Conservation (phyloP, 1,140 invertebrate species). For the Chymomyza costata region DNA sequence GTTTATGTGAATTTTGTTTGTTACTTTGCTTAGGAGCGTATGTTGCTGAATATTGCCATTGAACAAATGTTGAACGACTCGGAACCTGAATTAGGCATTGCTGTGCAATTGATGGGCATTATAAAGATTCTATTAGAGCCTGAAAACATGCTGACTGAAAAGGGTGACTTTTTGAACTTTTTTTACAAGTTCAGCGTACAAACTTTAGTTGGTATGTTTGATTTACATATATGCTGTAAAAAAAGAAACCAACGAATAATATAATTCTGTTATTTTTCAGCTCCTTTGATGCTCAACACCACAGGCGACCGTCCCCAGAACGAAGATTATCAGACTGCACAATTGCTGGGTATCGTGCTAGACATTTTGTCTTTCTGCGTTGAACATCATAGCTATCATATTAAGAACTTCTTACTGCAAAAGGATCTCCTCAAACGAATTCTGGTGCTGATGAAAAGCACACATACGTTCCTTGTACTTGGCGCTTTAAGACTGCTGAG, state of each 20-base stretch:
- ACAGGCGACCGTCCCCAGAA: conserved; percentile 88
- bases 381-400: conserved; percentile 99
- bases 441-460: conserved; percentile 97
- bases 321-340: conserved; percentile 97
- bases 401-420: conserved; percentile 98
- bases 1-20: background rate
- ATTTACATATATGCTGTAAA: background rate
- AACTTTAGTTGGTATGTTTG: conserved; percentile 86
- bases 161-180: conserved; percentile 98
- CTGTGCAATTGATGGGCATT: conserved; percentile 96
- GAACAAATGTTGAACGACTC: conserved; percentile 94
- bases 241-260: background rate
- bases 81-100: conserved; percentile 94
- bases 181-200: conserved; percentile 99
- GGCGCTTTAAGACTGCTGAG: conserved; percentile 97
- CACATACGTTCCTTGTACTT: conserved; percentile 97
- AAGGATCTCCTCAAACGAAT: conserved; percentile 97
- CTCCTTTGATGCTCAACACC: conserved; percentile 93
- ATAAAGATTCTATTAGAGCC: conserved; percentile 96
- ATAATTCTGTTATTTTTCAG: conserved; percentile 76
- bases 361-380: conserved; percentile 99
- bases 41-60: conserved; percentile 97
- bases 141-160: conserved; percentile 99
- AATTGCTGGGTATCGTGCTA: conserved; percentile 94
- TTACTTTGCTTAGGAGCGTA: conserved; percentile 85